Evolutionary conservation across 2,797 vertebrate genomes (phyloP), one percentile per base, ranked within the genome.

Genomic region (Leptatherina wallacei): DNA sequence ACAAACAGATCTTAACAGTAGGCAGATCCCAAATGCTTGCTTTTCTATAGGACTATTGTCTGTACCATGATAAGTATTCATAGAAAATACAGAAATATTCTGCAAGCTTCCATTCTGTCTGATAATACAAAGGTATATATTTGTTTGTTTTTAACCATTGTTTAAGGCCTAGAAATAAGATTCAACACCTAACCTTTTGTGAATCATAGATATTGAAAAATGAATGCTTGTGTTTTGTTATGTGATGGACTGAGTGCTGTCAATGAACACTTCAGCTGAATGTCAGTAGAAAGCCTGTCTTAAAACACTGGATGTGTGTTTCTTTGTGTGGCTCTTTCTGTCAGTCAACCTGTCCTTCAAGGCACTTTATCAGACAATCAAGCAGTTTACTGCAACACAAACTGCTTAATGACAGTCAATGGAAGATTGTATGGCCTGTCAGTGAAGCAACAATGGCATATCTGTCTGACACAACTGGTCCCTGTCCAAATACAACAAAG

Each of bases 391-490:
- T 69, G 80, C 85, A 80, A 75, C 67, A 73, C 71, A 79, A 85
- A 85, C 63, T 72, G 78, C 61, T 66, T 16, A 65, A 68, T 32
- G 61, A 47, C 61, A 84, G 69, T 84, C 74, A 80, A 30, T 84
- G 80, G 75, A 84, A 72, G 81, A 85, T 82, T 89, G 61, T 73
- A 9, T 54, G 36, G 77, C 44, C 65, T 29, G 61, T 86, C 73
- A 71, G 51, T 60, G 59, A 61, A 60, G 79, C 47, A 86, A 91
- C 88, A 91, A 87, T 70, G 75, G 51, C 44, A 40, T 63, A 81
- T 85, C 77, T 90, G 84, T 92, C 42, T 33, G 51, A 81, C 77
- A 91, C 79, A 88, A 81, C 69, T 74, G 54, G 75, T 71, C 74
- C 79, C 62, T 77, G 76, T 88, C 73, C 78, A 83, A 82, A 72